Evolutionary conservation across 2,113 vertebrate genomes (phyloP), one percentile per base, ranked within the genome.

Genomic region (Monopterus albus): DNA sequence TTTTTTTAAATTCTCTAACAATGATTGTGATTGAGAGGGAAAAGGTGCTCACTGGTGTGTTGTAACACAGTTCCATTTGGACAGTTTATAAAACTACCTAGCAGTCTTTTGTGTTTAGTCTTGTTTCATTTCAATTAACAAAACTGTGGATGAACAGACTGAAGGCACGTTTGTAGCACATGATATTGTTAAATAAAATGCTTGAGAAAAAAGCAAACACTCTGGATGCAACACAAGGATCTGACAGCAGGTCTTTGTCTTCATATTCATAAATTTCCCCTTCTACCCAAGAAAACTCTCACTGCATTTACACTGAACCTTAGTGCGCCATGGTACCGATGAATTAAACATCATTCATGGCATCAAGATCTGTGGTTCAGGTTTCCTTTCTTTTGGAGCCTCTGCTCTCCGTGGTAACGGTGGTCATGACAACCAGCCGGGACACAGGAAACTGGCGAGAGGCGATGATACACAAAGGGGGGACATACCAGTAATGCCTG

Each of bases 311-410:
- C 40, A 21, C 21, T 38, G 58, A 77, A 62, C 74, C 79, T 40
- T 51, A 66, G 64, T 64, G 64, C 39, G 38, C 55, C 51, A 56
- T 35, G 56, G 84, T 33, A 80, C 66, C 49, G 39, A 90, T 94
- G 91, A 94, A 94, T 94, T 91, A 93, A 93, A 93, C 85, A 94
- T 93, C 40, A 47, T 18, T 93, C 40, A 47, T 18, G 70, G 82
- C 74, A 79, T 87, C 83, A 71, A 82, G 90, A 92, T 88, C 89
- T 35, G 55, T 46, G 78, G 87, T 81, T 93, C 87, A 51, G 84
- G 88, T 93, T 93, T 84, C 92, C 75, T 83, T 88, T 90, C 80
- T 91, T 65, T 73, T 82, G 58, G 77, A 39, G 73, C 83, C 81
- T 60, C 60, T 14, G n/a, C 75, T 90, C 84, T 45, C 90, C 89